Conservation (phyloP, 2,113 vertebrate genomes). For the Petrocephalus microphthalmus region DNA sequence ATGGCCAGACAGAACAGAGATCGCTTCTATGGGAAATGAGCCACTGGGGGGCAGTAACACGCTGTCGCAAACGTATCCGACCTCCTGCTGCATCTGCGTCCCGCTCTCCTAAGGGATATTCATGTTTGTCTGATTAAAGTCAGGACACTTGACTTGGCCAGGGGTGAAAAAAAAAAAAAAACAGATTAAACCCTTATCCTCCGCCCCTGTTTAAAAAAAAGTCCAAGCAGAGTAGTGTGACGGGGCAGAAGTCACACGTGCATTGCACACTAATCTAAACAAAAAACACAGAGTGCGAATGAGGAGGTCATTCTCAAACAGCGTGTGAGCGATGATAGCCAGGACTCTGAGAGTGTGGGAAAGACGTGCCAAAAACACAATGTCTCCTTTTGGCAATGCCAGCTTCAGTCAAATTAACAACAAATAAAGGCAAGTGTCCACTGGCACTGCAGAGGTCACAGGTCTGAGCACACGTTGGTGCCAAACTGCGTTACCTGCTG, state of each 20-base stretch:
- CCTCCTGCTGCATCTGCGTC: background rate
- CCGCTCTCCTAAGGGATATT: background rate
- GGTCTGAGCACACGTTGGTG: background rate
- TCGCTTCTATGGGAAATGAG: background rate
- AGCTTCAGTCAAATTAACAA: background rate
- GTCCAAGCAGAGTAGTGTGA: background rate
- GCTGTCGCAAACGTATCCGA: background rate
- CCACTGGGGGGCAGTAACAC: slow-evolving; percentile 24
- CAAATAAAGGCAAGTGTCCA: background rate
- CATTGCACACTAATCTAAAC: background rate
- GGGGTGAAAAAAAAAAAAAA: background rate
- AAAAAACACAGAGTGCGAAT: background rate
- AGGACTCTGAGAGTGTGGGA: background rate
- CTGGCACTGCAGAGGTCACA: background rate
- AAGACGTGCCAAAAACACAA: background rate
- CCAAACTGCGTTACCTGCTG: background rate
- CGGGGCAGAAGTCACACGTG: background rate
- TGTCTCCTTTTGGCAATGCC: background rate
- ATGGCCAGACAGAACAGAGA: background rate
- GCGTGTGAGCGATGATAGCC: background rate
- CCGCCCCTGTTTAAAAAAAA: background rate
- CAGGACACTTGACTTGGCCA: background rate
- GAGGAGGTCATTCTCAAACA: background rate
- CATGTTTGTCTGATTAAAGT: background rate
- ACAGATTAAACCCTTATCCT: background rate